Conservation (phyloP, 2,888 invertebrate species). For the Oscheius onirici region DNA sequence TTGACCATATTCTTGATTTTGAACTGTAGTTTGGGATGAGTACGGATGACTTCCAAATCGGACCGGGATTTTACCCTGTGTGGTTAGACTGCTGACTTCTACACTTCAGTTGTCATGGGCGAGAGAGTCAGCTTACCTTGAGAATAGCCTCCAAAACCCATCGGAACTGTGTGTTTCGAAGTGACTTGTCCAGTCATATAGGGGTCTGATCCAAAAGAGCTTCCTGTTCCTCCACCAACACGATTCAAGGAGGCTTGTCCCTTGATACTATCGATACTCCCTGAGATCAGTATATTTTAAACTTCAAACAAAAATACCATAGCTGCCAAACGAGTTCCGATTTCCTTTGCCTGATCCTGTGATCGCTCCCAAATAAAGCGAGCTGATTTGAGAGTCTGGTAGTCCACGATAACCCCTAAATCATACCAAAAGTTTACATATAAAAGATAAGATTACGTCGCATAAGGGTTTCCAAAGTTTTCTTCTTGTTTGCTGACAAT, state of each 20-base stretch:
- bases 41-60: conserved; percentile 15
- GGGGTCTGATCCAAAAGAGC: conserved; percentile 3
- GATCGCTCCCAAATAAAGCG: conserved; percentile 32
- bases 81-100: not conserved
- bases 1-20: not conserved
- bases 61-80: not conserved
- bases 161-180: not conserved
- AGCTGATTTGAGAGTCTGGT: conserved; percentile 31
- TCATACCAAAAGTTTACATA: not conserved
- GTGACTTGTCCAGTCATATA: conserved; percentile 20
- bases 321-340: conserved; percentile 36
- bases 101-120: not conserved
- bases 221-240: conserved; percentile 20
- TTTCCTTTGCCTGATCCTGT: conserved; percentile 24
- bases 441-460: conserved; percentile 11
- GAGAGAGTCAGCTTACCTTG: not conserved
- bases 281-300: not conserved
- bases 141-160: conserved; percentile 22
- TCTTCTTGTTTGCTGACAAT: not conserved
- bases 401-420: conserved; percentile 35
- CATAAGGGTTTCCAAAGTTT: conserved; percentile 31
- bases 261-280: conserved; percentile 34
- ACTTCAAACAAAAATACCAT: conserved; percentile 18
- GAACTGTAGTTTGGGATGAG: not conserved
- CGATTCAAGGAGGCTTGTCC: conserved; percentile 22